Percentiles rank a stretch among this genome's conserved stretches.
These are phyloP conservation scores for Drosophila nigrodunni DNA, from an alignment of 1,140 invertebrate genomes.

Conservation along the genomic window DNA sequence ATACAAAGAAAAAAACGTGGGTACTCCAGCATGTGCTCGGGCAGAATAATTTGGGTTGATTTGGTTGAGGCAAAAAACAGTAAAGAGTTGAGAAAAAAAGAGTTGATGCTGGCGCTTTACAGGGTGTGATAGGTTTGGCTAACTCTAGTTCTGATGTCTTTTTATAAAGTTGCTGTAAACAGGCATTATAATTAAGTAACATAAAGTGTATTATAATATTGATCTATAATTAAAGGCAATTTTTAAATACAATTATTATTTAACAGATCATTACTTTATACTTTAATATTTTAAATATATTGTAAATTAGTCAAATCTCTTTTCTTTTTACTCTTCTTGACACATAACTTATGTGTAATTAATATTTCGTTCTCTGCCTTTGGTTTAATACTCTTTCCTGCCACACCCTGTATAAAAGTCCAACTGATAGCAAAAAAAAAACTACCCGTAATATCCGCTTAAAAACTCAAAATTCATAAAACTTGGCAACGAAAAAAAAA, in stretches of 20 bases:
- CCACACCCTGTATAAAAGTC: conserved; percentile 33
- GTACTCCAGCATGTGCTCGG: conserved; percentile 80
- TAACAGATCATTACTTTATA: too few relatives aligned
- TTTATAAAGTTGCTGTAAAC: background rate
- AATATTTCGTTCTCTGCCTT: too few relatives aligned
- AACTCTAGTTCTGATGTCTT: background rate
- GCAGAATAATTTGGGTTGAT: conserved; percentile 76
- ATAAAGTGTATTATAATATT: too few relatives aligned
- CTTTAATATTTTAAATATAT: too few relatives aligned
- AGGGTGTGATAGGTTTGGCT: conserved; percentile 40
- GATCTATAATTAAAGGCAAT: too few relatives aligned
- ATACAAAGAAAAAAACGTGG: conserved; percentile 70
- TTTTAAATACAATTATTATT: too few relatives aligned
- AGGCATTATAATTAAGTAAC: background rate
- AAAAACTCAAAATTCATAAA: conserved; percentile 66
- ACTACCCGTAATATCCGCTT: conserved; percentile 59
- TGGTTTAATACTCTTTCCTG: too few relatives aligned
- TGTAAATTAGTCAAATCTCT: too few relatives aligned
- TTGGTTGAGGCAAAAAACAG: conserved; percentile 50
- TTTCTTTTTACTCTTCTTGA: too few relatives aligned
- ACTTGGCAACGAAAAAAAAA: conserved; percentile 45
- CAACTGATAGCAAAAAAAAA: conserved; percentile 14
- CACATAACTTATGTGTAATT: too few relatives aligned
- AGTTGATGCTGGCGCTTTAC: conserved; percentile 16
- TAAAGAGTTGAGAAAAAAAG: conserved; percentile 21